A percentile compares a stretch with the other conserved stretches of the same genome.
These are phyloP conservation scores for Theropithecus gelada DNA, from an alignment of 2,113 vertebrate species.

Conservation along the genomic window DNA sequence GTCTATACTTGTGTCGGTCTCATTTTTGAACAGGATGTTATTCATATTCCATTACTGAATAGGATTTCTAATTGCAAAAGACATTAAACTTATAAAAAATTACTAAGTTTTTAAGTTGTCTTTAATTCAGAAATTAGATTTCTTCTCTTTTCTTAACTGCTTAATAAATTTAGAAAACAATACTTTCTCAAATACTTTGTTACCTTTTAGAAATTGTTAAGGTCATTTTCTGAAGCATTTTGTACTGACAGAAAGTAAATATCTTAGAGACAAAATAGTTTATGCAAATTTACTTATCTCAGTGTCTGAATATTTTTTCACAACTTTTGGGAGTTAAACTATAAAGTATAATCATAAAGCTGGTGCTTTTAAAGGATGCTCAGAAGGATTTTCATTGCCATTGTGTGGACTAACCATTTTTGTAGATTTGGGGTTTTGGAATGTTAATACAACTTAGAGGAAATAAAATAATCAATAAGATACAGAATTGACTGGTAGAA, in stretches of 20 bases:
- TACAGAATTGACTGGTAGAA: neutral
- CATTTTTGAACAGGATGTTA: neutral
- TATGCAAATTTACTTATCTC: neutral
- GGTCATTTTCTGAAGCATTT: constrained; percentile 29
- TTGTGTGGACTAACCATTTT: neutral
- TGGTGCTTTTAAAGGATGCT: neutral
- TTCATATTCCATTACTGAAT: neutral
- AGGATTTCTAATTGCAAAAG: neutral
- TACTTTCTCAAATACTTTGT: neutral
- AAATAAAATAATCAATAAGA: constrained; percentile 5
- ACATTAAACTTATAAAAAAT: neutral
- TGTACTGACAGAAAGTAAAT: neutral
- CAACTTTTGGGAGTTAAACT: neutral
- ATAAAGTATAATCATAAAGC: neutral
- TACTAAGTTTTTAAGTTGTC: neutral
- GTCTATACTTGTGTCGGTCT: neutral
- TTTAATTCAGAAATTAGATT: constrained; percentile 10
- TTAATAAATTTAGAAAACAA: neutral
- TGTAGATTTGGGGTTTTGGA: neutral
- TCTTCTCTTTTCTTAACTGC: neutral
- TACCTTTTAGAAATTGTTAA: neutral
- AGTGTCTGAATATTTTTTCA: neutral
- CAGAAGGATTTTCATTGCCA: neutral
- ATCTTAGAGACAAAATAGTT: neutral
- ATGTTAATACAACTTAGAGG: neutral